phyloP scores from a whole-genome alignment of 2,113 vertebrate genomes.

The Panthera tigris region DNA sequence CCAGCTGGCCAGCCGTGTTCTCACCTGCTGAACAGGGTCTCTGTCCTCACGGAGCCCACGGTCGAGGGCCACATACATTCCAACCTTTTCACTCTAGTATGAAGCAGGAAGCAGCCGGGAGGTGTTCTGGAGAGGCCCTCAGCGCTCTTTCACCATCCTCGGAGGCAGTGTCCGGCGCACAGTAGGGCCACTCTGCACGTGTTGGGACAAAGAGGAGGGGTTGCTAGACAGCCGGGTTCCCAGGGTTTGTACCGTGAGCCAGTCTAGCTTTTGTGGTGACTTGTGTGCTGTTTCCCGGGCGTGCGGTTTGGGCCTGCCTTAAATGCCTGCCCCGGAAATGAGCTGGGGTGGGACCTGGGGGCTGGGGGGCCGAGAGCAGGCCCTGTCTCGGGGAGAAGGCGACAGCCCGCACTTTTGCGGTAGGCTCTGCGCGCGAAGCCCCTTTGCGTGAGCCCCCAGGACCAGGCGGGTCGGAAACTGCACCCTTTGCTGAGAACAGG shows the following conservation, averaged over 20 bases:
- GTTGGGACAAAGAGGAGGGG: neutral
- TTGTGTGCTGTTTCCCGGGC: neutral
- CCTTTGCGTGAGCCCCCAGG: too few relatives aligned
- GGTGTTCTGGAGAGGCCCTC: neutral
- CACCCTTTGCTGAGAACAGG: neutral
- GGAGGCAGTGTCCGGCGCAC: neutral
- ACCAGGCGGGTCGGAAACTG: neutral
- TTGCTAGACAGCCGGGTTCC: neutral
- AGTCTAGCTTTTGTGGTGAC: neutral
- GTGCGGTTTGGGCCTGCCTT: neutral
- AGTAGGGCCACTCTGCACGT: neutral
- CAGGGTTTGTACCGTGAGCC: neutral
- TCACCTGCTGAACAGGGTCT: neutral
- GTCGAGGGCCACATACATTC: neutral
- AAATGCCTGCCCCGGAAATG: neutral
- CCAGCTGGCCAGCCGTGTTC: neutral
- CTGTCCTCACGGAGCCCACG: neutral
- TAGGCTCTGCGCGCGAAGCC: fast-evolving
- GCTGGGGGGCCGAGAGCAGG: fast-evolving
- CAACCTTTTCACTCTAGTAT: fast-evolving
- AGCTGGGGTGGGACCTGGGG: fast-evolving
- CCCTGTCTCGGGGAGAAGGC: neutral
- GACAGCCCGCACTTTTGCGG: fast-evolving
- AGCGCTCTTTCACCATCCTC: fast-evolving
- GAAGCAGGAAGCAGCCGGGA: neutral